Percentiles rank a stretch among this genome's conserved stretches.
Evolutionary conservation across 1,140 invertebrate species (phyloP).

Genomic region (Tribolium madens): DNA sequence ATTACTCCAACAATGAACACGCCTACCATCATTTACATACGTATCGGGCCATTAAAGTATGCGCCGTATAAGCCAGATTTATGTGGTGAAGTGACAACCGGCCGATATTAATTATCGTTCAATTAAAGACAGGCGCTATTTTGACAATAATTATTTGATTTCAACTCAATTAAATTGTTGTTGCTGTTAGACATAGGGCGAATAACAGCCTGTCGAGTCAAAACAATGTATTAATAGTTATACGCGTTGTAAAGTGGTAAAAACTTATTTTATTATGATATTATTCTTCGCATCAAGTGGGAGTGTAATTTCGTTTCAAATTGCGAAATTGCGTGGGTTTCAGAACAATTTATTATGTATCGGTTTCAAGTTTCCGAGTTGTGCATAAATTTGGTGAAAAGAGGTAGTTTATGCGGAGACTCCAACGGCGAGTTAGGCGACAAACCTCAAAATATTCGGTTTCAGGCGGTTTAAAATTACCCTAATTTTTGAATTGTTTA

Average conservation of each 20-base stretch:
- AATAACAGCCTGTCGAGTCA: not conserved
- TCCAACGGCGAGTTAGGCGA: not conserved
- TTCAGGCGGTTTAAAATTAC: not conserved
- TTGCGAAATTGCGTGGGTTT: constrained; percentile 21
- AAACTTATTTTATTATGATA: constrained; percentile 16
- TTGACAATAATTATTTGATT: constrained; percentile 17
- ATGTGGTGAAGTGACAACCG: constrained; percentile 17
- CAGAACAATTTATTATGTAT: constrained; percentile 19
- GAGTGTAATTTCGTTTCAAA: constrained; percentile 29
- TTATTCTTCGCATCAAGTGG: constrained; percentile 19
- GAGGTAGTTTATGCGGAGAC: not conserved
- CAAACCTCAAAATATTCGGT: not conserved
- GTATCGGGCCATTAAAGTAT: constrained; percentile 44
- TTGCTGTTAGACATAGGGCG: not conserved
- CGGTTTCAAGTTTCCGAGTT: constrained; percentile 8
- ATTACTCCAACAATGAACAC: constrained; percentile 54
- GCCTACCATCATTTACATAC: constrained; percentile 54
- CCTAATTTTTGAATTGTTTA: not conserved
- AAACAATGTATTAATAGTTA: not conserved
- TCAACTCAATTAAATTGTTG: constrained; percentile 16
- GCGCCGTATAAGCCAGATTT: constrained; percentile 35
- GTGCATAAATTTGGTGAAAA: not conserved
- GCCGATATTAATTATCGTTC: constrained; percentile 32
- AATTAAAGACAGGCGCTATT: constrained; percentile 19
- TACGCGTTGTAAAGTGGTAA: not conserved